A percentile compares a stretch with the other conserved stretches of the same genome.
phyloP scores from a whole-genome alignment of 2,113 vertebrate genomes.

The Stegastes partitus region DNA sequence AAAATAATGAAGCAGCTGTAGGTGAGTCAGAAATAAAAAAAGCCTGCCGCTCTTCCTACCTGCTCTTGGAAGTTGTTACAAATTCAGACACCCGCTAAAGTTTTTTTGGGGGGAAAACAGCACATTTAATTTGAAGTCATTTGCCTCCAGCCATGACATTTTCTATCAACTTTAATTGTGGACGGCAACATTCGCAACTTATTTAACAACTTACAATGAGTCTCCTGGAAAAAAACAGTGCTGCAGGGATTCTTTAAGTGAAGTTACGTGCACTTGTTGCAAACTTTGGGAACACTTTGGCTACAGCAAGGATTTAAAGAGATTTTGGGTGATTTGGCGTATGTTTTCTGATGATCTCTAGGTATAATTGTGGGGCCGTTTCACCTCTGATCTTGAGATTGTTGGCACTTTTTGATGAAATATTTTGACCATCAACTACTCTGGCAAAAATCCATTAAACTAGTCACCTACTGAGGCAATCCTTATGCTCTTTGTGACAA shows the following conservation, averaged over 20 bases:
- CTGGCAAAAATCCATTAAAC: too few species aligned
- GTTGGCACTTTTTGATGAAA: too few species aligned
- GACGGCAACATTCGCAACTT: conserved; percentile 8
- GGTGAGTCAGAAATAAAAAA: conserved; percentile 40
- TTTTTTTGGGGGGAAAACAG: conserved; percentile 41
- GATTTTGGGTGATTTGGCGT: neutral
- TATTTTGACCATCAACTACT: too few species aligned
- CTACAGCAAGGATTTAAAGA: neutral
- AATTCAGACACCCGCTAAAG: conserved; percentile 40
- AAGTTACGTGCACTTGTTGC: neutral
- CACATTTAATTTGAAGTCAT: conserved; percentile 23
- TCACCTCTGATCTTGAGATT: too few species aligned
- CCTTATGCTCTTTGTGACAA: too few species aligned
- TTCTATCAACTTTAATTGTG: conserved; percentile 20
- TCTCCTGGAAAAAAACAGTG: neutral
- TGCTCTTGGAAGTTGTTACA: conserved; percentile 35
- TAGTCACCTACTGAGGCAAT: too few species aligned
- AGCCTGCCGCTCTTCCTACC: conserved; percentile 15
- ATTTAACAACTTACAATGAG: neutral
- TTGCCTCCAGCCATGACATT: conserved; percentile 29
- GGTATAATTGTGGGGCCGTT: too few species aligned
- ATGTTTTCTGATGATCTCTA: too few species aligned
- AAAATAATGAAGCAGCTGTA: conserved; percentile 66
- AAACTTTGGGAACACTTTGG: neutral
- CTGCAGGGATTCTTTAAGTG: conserved; percentile 16